Base-by-base conservation (phyloP, 2,113 vertebrate species). In the Gymnorhina tibicen region DNA sequence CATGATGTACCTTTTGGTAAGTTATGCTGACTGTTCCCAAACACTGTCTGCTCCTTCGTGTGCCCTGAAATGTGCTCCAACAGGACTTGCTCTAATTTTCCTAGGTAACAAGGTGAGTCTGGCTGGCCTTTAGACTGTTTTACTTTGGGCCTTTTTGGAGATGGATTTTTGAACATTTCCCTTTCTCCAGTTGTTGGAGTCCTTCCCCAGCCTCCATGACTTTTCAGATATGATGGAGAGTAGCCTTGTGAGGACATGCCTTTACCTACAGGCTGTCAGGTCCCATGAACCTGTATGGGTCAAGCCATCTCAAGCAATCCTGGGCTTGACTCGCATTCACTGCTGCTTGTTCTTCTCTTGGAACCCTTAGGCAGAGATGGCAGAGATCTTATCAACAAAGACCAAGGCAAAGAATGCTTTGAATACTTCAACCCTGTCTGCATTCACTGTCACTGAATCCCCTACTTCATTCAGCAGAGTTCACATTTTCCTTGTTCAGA, bases 211-310 rank as follows among this genome's bases (percentile, higher is more conserved):
- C 7, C 10, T 47, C 27, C 13, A 12, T 47, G 37, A 60, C 28
- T 81, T 77, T 81, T 60, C 33, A 72, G 26, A 33, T 35, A 35
- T 10, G 11, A 42, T 52, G 42, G 28, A 63, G 16, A 69, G 6
- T 15, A 37, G 27, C 32, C 13, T 74, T 67, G 14, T 30, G 59
- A 91, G 17, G 21, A 62, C n/a, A 44, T 49, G 47, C 8, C 6
- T 88, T 79, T 53, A 35, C 21, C 46, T 41, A 7, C 8, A 72
- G 58, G 14, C 6, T 58, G 13, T 47, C 0, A 0, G 27, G 18
- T 68, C 7, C 15, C 2, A 6, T 16, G 27, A 13, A 46, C 7
- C 3, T 55, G 3, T 27, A 20, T 18, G 19, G 26, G 7, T 56
- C 30, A 62, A 76, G 37, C 11, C 5, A 35, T 39, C 18, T 77